Percentiles rank a stretch among this genome's conserved stretches.
Evolutionary conservation across 1,140 invertebrate species (phyloP).

Genomic region (Leguminivora glycinivorella): DNA sequence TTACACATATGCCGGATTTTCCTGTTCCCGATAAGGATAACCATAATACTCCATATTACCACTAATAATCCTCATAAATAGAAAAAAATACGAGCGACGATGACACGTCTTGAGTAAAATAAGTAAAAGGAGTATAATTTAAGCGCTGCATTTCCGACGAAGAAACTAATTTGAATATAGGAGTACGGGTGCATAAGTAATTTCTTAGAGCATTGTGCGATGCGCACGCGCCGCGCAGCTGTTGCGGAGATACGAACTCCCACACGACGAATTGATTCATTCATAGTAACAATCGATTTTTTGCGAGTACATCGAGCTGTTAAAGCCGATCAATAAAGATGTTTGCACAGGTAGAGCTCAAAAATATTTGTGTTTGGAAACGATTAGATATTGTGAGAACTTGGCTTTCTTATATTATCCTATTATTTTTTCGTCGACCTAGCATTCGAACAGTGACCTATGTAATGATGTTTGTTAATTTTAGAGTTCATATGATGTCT

Average conservation of each 20-base stretch:
- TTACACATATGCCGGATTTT: too few species aligned
- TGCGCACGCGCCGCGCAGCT: conserved; percentile 39
- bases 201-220: conserved; percentile 35
- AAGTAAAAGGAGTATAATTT: conserved; percentile 34
- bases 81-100: neutral
- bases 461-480: too few species aligned
- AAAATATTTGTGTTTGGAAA: neutral
- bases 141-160: conserved; percentile 31
- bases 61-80: neutral
- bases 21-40: neutral
- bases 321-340: conserved; percentile 4
- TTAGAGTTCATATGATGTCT: too few species aligned
- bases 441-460: too few species aligned
- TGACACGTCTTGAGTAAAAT: conserved; percentile 17
- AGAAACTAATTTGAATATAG: conserved; percentile 50
- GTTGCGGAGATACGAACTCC: conserved; percentile 15
- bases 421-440: neutral
- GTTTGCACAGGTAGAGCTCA: neutral
- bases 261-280: conserved; percentile 27
- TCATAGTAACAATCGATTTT: conserved; percentile 32
- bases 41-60: neutral
- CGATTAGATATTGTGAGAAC: neutral
- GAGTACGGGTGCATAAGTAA: conserved; percentile 46
- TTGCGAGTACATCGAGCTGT: conserved; percentile 8
- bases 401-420: neutral